Evolutionary conservation across 2,888 invertebrate species (phyloP).

Genomic region (Lycaena phlaeas): DNA sequence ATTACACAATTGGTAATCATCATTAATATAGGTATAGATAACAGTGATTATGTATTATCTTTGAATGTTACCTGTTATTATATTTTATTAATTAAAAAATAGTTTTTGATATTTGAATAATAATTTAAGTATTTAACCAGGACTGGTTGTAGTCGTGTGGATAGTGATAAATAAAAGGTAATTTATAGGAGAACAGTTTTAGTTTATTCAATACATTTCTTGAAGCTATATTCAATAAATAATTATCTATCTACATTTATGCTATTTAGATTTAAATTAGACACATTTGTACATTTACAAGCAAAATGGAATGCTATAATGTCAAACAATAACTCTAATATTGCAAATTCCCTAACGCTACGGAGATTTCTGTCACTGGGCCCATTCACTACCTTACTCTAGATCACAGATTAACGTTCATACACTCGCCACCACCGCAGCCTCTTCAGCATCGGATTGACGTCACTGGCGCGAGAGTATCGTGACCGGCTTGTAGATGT

Average conservation of each 20-base stretch:
- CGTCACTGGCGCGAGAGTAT: conserved; percentile 69
- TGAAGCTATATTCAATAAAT: conserved; percentile 3
- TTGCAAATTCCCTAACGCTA: conserved; percentile 8
- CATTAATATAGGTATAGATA: too few species aligned
- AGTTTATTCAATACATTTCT: conserved; percentile 7
- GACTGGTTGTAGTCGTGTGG: too few species aligned
- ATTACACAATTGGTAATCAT: too few species aligned
- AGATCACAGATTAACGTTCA: conserved; percentile 59
- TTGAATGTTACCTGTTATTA: too few species aligned
- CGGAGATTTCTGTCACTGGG: conserved; percentile 9
- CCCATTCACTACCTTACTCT: conserved; percentile 42
- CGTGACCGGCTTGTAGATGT: conserved; percentile 72
- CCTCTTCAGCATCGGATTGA: conserved; percentile 25
- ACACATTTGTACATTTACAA: conserved; percentile 3
- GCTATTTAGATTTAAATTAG: conserved; percentile 5
- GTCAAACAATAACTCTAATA: conserved; percentile 1
- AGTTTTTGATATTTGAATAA: background rate
- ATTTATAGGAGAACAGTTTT: background rate
- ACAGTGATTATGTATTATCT: too few species aligned
- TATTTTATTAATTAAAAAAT: too few species aligned
- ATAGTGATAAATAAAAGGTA: background rate
- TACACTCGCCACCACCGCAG: conserved; percentile 30
- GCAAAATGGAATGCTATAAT: conserved; percentile 6
- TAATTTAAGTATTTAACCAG: too few species aligned
- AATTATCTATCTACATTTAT: conserved; percentile 1